Evolutionary conservation across 1,140 invertebrate genomes (phyloP).

Genomic region (Ooceraea biroi): DNA sequence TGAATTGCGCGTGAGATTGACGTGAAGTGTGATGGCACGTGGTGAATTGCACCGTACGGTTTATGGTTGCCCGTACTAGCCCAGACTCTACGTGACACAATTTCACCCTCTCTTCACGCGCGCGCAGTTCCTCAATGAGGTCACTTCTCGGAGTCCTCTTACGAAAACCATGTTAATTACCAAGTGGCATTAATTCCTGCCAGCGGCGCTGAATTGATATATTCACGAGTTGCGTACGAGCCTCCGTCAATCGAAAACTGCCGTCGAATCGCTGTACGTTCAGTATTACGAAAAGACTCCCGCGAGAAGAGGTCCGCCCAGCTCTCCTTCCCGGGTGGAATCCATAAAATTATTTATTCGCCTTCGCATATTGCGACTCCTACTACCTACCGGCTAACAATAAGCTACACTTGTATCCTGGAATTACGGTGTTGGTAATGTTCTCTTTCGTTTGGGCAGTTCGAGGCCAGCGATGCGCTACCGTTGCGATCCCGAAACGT

Average conservation of each 20-base stretch:
- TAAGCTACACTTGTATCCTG: constrained; percentile 39
- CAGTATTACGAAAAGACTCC: constrained; percentile 49
- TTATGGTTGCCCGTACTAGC: constrained; percentile 21
- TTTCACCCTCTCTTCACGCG: constrained; percentile 11
- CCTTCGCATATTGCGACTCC: constrained; percentile 33
- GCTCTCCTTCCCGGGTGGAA: not conserved
- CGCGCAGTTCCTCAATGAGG: not conserved
- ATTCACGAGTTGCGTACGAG: constrained; percentile 15
- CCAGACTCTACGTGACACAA: constrained; percentile 38
- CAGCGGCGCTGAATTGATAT: constrained; percentile 19
- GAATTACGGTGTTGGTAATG: constrained; percentile 38
- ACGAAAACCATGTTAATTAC: not conserved
- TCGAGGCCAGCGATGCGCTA: constrained; percentile 32
- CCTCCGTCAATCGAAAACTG: not conserved
- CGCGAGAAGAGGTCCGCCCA: not conserved
- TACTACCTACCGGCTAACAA: constrained; percentile 13
- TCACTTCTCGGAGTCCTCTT: not conserved
- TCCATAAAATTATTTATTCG: constrained; percentile 46
- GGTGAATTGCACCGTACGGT: constrained; percentile 45
- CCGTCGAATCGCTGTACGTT: constrained; percentile 19
- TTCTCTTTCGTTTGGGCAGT: constrained; percentile 53
- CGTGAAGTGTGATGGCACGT: constrained; percentile 27
- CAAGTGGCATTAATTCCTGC: not conserved
- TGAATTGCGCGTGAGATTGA: constrained; percentile 40
- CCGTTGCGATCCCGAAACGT: constrained; percentile 48